These are phyloP conservation scores for Polylopha cassiicola DNA, from an alignment of 2,888 invertebrate species.

Conservation along the genomic window DNA sequence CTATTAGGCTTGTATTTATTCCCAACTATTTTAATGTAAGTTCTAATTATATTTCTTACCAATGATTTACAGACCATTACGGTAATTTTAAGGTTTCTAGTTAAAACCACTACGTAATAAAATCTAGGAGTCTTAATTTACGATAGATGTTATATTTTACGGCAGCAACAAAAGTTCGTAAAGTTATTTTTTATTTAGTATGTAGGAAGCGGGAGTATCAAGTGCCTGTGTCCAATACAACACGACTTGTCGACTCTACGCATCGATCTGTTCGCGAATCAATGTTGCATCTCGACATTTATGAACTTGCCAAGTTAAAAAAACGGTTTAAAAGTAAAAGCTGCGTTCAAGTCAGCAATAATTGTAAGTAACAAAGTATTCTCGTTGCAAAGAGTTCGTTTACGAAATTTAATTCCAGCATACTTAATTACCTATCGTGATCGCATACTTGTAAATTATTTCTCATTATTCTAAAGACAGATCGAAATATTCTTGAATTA, in stretches of 20 bases:
- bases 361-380: conserved; percentile 25
- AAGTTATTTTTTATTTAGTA: conserved; percentile 42
- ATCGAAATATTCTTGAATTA: too few species aligned
- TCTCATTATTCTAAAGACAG: conserved; percentile 13
- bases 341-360: conserved; percentile 29
- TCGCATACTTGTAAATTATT: too few species aligned
- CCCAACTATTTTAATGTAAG: conserved; percentile 47
- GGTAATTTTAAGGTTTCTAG: conserved; percentile 52
- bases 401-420: conserved; percentile 9
- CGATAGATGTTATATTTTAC: conserved; percentile 58
- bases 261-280: conserved; percentile 27
- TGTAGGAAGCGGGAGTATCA: conserved; percentile 19
- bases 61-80: conserved; percentile 63
- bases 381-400: conserved; percentile 19
- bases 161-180: conserved; percentile 48
- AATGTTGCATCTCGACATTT: conserved; percentile 30
- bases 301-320: conserved; percentile 31
- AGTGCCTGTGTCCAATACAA: too few species aligned
- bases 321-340: conserved; percentile 28
- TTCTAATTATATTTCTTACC: conserved; percentile 60
- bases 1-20: conserved; percentile 52
- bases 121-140: conserved; percentile 56
- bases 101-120: conserved; percentile 54
- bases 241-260: conserved; percentile 21
- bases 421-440: too few species aligned